Percentiles rank a stretch among this genome's conserved stretches.
Conservation (phyloP, 2,797 vertebrate genomes). For the Syngnathus acus region DNA sequence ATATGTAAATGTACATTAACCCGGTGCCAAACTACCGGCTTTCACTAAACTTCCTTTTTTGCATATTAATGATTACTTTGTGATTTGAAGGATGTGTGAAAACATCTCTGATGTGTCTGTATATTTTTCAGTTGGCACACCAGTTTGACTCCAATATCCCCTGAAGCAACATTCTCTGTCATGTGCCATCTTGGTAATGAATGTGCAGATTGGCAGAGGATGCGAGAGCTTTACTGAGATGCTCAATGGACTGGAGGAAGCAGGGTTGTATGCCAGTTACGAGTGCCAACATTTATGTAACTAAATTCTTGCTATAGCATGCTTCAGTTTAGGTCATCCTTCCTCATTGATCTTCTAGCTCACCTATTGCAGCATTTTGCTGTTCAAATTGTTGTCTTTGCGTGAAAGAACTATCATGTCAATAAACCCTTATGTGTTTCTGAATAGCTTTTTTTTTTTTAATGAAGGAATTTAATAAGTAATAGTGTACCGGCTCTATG, state of each 20-base stretch:
- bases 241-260: slow-evolving; percentile 1
- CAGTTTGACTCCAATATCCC: neutral
- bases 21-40: neutral
- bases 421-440: too few species aligned
- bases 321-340: neutral
- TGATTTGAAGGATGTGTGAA: neutral
- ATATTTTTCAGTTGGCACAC: slow-evolving; percentile 1
- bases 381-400: too few species aligned
- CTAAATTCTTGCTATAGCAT: neutral
- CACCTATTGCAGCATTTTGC: too few species aligned
- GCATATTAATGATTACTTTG: neutral
- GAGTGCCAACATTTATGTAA: neutral
- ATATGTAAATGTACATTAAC: neutral
- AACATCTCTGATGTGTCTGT: neutral
- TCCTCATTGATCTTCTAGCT: neutral
- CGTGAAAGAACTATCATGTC: too few species aligned
- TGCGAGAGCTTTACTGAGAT: slow-evolving; percentile 1
- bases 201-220: slow-evolving; percentile 6
- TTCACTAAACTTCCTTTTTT: neutral
- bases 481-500: neutral
- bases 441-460: too few species aligned
- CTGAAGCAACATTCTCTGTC: neutral
- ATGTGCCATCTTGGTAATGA: slow-evolving; percentile 3
- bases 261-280: slow-evolving; percentile 5
- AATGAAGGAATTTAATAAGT: too few species aligned